Percentiles rank a stretch among this genome's conserved stretches.
These are phyloP conservation scores for Gopherus flavomarginatus DNA, from an alignment of 2,113 vertebrate genomes.

Conservation along the genomic window DNA sequence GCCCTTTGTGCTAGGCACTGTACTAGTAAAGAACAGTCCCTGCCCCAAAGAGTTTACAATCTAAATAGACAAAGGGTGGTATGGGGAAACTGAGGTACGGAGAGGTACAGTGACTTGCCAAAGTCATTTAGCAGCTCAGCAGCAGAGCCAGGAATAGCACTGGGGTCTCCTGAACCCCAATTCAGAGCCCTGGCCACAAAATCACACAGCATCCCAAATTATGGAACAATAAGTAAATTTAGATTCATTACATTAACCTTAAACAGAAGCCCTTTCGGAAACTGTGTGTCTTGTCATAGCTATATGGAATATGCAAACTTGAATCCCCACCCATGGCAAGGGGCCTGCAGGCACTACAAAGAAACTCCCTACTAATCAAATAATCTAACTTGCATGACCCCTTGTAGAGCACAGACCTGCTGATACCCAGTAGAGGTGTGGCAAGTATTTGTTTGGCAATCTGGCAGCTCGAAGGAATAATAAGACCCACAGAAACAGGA, in stretches of 20 bases:
- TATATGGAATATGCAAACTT: not conserved
- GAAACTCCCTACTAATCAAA: not conserved
- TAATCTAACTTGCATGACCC: not conserved
- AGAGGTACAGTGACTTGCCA: not conserved
- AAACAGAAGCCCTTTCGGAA: not conserved
- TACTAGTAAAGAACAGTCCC: not conserved
- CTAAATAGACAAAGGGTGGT: not conserved
- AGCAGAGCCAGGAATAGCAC: not conserved
- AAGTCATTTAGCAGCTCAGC: not conserved
- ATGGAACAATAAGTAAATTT: not conserved
- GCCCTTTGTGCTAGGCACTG: not conserved
- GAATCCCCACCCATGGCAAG: not conserved
- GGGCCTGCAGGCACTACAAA: not conserved
- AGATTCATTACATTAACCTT: not conserved
- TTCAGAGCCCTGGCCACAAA: not conserved
- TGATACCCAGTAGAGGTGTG: not conserved
- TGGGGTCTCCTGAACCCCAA: not conserved
- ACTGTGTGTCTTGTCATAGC: not conserved
- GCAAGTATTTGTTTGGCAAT: not conserved
- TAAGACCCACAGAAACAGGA: not conserved
- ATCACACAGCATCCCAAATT: not conserved
- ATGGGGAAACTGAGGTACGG: not conserved
- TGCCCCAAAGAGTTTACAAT: not conserved
- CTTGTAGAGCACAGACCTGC: rapidly evolving
- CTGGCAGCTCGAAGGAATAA: not conserved